Base-by-base conservation (phyloP, 2,113 vertebrate species). In the Caranx melampygus region DNA sequence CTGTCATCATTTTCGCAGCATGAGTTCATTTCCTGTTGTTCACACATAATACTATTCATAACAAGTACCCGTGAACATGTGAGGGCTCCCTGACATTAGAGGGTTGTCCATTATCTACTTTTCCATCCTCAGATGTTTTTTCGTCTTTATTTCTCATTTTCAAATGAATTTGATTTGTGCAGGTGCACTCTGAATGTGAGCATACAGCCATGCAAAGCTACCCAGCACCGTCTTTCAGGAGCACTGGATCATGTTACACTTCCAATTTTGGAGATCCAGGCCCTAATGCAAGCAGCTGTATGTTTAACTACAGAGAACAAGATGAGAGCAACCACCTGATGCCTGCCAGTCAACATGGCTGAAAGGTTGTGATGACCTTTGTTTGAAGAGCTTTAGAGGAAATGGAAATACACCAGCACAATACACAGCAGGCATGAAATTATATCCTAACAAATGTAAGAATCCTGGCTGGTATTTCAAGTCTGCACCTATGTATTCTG, bases 281-380 rank as follows among this genome's bases (percentile, higher is more conserved):
- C 58, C 54, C 55, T 44, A 10, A 21, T 35, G 26, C 34, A 73
- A 13, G 52, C 52, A 35, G 26, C n/a, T 54, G 42, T 18, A 34
- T 72, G 60, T 52, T 54, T 18, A 62, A 70, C 37, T 18, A n/a
- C 58, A 7, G 61, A 49, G 10, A 61, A 71, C 21, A 45, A 26
- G 13, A 26, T 20, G 4, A n/a, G 33, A 5, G 12, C 47, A 60
- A 65, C 61, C 77, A 72, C 66, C 66, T 75, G 77, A 12, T 49
- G 20, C 47, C 60, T 71, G 44, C 35, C 52, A 45, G 8, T 76
- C 67, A 79, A 26, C 2, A 20, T 42, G 13, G 20, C 62, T 33
- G 21, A 14, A 35, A 51, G 65, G 11, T 58, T 26, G 44, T 0
- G 2, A 3, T 59, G 35, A n/a, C 3, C 14, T 34, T 14, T 14